Conservation (phyloP, 2,113 vertebrate genomes). For the Zosterops hypoxanthus region DNA sequence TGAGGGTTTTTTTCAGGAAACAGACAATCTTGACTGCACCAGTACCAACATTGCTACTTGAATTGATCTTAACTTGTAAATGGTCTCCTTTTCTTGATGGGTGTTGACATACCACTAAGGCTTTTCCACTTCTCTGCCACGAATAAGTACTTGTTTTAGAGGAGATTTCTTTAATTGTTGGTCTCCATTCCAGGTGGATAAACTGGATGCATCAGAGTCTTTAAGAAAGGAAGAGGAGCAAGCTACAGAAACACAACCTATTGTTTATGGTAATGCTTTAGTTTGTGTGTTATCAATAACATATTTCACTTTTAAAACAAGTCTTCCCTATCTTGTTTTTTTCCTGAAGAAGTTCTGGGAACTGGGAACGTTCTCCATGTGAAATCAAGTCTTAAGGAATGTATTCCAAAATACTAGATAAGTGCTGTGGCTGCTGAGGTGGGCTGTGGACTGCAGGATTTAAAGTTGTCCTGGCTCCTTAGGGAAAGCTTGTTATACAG, state of each 20-base stretch:
- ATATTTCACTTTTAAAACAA: not conserved
- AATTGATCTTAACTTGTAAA: constrained; percentile 72
- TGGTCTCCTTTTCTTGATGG: constrained; percentile 73
- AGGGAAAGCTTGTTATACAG: not conserved
- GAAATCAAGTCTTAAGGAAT: not conserved
- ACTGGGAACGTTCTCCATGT: fast-evolving
- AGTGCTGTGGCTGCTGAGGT: not conserved
- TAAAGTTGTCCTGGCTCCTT: not conserved
- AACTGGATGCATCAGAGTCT: constrained; percentile 96
- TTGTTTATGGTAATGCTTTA: constrained; percentile 90
- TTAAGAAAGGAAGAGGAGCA: constrained; percentile 99
- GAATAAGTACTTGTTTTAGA: constrained; percentile 18
- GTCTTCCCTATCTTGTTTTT: not conserved
- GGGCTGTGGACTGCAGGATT: not conserved
- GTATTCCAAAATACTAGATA: not conserved
- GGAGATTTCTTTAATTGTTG: constrained; percentile 50
- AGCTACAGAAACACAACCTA: constrained; percentile 97
- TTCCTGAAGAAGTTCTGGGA: not conserved
- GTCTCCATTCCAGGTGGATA: constrained; percentile 90
- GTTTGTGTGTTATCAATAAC: not conserved
- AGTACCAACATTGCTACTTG: constrained; percentile 77
- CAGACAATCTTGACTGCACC: constrained; percentile 73
- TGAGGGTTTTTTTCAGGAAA: constrained; percentile 49
- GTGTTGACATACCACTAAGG: constrained; percentile 79
- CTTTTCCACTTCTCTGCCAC: constrained; percentile 87